Base-by-base conservation (phyloP, 2,888 invertebrate genomes). In the Drosophila algonquin region DNA sequence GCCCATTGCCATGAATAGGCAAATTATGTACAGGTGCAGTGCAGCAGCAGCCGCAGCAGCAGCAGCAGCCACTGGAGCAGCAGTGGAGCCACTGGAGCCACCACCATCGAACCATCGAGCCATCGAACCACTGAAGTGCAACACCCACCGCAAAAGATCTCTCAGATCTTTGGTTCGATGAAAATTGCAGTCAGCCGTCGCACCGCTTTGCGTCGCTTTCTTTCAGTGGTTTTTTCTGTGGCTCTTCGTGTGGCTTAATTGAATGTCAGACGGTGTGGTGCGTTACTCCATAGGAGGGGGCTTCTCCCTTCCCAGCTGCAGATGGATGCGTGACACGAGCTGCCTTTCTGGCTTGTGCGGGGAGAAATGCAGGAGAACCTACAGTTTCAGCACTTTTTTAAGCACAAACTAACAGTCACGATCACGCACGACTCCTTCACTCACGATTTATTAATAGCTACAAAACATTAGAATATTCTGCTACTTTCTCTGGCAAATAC, bases 1-100 rank as follows among this genome's bases (percentile, higher is more conserved):
- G 4, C 24, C 24, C 24, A 24, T 24, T 24, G 24, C 40, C 81
- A 73, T 85, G 85, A 87, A 85, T 85, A 85, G 87, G 87, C 81
- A 85, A 81, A 85, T 85, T 81, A 76, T 74, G 73, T 70, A 77
- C 80, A 87, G 76, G 81, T 79, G 79, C 76, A 78, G 54, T 53
- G 69, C 70, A 61, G 57, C 53, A 57, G 57, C 62, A 16, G 27
- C 35, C 12, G 68, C 70, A 16, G 63, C 62, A 16, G 27, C 35
- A 35, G 68, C 70, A 16, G 63, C 51, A 67, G 50, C 59, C 62
- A 59, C 40, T 35, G 48, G 44, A 62, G 47, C 62, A 21, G 21
- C 53, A 16, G 65, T 16, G 63, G 51, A 67, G 50, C 59, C 62
- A 50, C 40, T 35, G 50, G 50, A 63, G 47, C 65, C 54, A 48